These are phyloP conservation scores for Neopelma chrysocephalum DNA, from an alignment of 2,797 vertebrate genomes.

Conservation along the genomic window DNA sequence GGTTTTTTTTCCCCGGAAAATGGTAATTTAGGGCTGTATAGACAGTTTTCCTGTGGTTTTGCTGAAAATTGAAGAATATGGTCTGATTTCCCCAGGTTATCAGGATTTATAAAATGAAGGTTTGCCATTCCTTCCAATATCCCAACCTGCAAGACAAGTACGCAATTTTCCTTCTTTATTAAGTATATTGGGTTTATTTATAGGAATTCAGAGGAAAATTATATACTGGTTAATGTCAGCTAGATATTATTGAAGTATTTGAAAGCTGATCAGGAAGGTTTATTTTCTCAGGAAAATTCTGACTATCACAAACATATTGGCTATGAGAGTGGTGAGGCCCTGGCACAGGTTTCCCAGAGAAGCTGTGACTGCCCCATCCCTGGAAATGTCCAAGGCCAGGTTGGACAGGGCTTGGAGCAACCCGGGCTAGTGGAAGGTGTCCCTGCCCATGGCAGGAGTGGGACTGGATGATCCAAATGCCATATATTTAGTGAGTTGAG, in stretches of 20 bases:
- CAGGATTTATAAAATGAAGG: not conserved
- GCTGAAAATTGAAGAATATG: not conserved
- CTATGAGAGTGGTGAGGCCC: no score
- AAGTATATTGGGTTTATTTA: not conserved
- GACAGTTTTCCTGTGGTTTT: not conserved
- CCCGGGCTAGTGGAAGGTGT: no score
- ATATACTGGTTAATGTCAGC: not conserved
- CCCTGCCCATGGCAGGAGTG: no score
- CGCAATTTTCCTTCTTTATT: not conserved
- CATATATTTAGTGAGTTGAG: no score
- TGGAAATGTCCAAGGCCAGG: no score
- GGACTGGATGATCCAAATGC: no score
- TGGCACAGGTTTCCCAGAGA: no score
- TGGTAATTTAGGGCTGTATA: not conserved
- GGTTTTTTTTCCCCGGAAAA: not conserved
- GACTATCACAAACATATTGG: not conserved
- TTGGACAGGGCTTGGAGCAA: no score
- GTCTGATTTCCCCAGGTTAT: not conserved
- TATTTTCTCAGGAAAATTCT: not conserved
- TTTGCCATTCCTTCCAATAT: not conserved
- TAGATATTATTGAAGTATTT: not conserved
- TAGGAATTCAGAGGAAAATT: not conserved
- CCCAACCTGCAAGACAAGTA: not conserved
- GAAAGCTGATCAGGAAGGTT: not conserved
- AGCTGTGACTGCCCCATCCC: no score